These are phyloP conservation scores for Dorcus hopei DNA, from an alignment of 2,888 invertebrate species.

Conservation along the genomic window DNA sequence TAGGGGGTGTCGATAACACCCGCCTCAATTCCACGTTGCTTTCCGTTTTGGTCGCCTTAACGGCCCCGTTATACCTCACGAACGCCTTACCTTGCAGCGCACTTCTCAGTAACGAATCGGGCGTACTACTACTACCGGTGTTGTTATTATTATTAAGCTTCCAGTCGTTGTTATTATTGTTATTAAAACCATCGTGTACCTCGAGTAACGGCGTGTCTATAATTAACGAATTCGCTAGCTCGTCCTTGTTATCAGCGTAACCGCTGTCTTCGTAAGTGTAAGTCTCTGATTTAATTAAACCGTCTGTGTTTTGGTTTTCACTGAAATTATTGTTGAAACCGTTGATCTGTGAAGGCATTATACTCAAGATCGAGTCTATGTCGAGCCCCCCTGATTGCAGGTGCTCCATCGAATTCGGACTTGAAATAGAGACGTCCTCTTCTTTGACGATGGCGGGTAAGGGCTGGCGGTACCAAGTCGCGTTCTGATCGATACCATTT, in stretches of 20 bases:
- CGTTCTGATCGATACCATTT: slow-evolving; percentile 63
- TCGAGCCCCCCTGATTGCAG: slow-evolving; percentile 63
- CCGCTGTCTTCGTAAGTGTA: slow-evolving; percentile 77
- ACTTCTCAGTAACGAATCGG: slow-evolving; percentile 76
- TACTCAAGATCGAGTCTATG: slow-evolving; percentile 76
- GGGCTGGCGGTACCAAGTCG: slow-evolving; percentile 55
- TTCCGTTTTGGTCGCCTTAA: slow-evolving; percentile 38
- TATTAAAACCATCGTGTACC: slow-evolving; percentile 56
- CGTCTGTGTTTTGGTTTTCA: slow-evolving; percentile 57
- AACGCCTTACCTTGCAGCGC: slow-evolving; percentile 77
- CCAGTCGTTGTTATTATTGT: slow-evolving; percentile 82
- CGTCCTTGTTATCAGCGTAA: slow-evolving; percentile 65
- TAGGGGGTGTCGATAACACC: slow-evolving; percentile 51
- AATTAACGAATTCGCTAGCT: slow-evolving; percentile 46
- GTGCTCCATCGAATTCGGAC: slow-evolving; percentile 58
- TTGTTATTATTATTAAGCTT: slow-evolving; percentile 66
- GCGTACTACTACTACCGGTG: slow-evolving; percentile 37
- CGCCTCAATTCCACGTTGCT: slow-evolving; percentile 56
- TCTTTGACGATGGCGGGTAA: slow-evolving; percentile 62
- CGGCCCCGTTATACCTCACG: slow-evolving; percentile 46
- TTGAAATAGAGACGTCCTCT: slow-evolving; percentile 63
- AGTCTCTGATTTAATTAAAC: slow-evolving; percentile 67
- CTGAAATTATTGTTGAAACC: slow-evolving; percentile 59
- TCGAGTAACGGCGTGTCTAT: slow-evolving; percentile 58
- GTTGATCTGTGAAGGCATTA: slow-evolving; percentile 62